Evolutionary conservation across 2,113 vertebrate species (phyloP).

Genomic region (Ochotona princeps): DNA sequence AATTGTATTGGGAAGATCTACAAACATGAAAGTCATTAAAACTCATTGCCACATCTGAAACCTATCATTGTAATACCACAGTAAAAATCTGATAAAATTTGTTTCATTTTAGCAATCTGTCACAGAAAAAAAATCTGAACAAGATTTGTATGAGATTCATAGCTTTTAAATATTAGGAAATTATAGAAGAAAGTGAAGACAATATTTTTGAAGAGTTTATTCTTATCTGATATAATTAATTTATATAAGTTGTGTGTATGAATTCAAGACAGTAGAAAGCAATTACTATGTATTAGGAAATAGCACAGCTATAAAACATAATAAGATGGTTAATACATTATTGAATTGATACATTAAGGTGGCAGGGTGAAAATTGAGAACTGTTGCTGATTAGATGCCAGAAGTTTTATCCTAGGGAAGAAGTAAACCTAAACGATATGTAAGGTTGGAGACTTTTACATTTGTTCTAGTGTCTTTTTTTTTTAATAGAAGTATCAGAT

Average conservation of each 20-base stretch:
- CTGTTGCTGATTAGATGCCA: not conserved
- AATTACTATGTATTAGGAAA: not conserved
- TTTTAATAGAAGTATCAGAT: not conserved
- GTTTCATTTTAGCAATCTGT: not conserved
- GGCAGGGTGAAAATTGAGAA: not conserved
- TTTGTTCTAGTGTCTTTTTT: not conserved
- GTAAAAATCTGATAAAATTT: not conserved
- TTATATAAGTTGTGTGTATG: not conserved
- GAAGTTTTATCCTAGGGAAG: not conserved
- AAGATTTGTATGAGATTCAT: not conserved
- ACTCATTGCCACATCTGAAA: not conserved
- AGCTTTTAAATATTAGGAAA: not conserved
- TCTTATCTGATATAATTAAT: not conserved
- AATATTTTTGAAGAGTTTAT: not conserved
- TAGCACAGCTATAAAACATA: not conserved
- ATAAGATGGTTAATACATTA: too few relatives aligned
- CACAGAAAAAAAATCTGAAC: not conserved
- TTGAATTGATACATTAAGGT: not conserved
- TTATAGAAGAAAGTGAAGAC: not conserved
- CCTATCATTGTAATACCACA: not conserved
- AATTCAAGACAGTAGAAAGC: not conserved
- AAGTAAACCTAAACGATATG: not conserved
- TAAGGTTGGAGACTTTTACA: not conserved
- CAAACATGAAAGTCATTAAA: not conserved
- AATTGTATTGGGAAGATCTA: not conserved